Evolutionary conservation across 2,113 vertebrate genomes (phyloP).

Genomic region (Parotia lawesii): DNA sequence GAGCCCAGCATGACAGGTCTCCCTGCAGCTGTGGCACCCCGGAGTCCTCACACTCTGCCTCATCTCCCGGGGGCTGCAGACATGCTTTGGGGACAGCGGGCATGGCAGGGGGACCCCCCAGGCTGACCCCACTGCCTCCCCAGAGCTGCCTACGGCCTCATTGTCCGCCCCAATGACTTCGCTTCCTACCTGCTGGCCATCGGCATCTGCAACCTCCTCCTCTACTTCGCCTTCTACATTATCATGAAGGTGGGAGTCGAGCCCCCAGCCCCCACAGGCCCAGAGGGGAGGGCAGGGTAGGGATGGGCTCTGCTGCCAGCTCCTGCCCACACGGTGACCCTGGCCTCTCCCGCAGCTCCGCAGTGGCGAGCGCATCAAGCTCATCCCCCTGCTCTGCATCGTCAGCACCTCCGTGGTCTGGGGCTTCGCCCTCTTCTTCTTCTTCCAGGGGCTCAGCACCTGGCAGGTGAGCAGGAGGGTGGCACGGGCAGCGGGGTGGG

Average conservation of each 20-base stretch:
- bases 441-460: constrained; percentile 98
- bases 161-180: constrained; percentile 91
- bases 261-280: rapidly evolving
- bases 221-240: constrained; percentile 98
- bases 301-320: not conserved
- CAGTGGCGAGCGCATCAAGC: constrained; percentile 87
- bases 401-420: constrained; percentile 91
- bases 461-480: constrained; percentile 84
- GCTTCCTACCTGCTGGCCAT: constrained; percentile 96
- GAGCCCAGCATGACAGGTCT: not conserved
- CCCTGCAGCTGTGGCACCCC: not conserved
- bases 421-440: constrained; percentile 96
- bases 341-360: constrained; percentile 59
- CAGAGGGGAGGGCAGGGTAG: not conserved
- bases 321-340: not conserved
- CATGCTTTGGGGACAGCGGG: rapidly evolving
- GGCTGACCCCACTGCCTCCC: not conserved
- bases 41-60: rapidly evolving
- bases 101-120: not conserved
- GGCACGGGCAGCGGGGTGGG: rapidly evolving
- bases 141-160: constrained; percentile 92
- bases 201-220: constrained; percentile 96
- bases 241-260: constrained; percentile 89
- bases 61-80: not conserved
- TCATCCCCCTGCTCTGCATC: constrained; percentile 88